Conservation (phyloP, 2,888 invertebrate genomes). For the Megaustenia siamemsis region DNA sequence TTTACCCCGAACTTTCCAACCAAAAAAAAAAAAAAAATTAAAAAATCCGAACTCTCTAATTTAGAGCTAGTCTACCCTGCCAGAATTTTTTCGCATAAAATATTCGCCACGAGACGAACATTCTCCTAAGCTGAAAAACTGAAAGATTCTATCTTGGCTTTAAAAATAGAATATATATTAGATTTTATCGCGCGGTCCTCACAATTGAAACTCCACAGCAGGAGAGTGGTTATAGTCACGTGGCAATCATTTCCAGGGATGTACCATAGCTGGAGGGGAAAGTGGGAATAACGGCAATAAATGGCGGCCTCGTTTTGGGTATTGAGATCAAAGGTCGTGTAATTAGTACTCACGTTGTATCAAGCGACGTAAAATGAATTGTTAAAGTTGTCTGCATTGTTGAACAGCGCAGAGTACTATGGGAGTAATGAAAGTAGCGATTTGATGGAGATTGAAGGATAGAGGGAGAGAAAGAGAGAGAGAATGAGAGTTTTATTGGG, state of each 20-base stretch:
- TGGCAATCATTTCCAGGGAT: slow-evolving; percentile 5
- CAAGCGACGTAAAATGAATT: slow-evolving; percentile 13
- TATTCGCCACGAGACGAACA: too few species aligned
- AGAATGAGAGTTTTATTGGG: background rate
- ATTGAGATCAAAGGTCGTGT: background rate
- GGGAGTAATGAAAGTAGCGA: background rate
- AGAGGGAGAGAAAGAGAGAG: background rate
- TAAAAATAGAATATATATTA: slow-evolving; percentile 30
- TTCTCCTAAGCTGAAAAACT: too few species aligned
- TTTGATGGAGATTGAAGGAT: background rate
- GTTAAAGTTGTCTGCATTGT: background rate
- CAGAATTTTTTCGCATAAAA: too few species aligned
- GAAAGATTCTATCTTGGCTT: background rate
- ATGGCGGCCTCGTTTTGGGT: background rate
- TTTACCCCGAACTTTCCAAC: too few species aligned
- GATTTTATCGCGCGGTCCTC: background rate
- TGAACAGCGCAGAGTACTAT: background rate
- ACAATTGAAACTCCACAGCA: background rate
- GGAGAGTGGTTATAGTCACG: background rate
- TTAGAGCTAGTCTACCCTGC: too few species aligned
- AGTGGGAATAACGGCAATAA: background rate
- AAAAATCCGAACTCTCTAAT: too few species aligned
- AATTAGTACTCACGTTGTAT: slow-evolving; percentile 8
- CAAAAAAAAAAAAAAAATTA: too few species aligned
- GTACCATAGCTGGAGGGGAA: background rate